Evolutionary conservation across 2,113 vertebrate species (phyloP).

Genomic region (Delphinapterus leucas): DNA sequence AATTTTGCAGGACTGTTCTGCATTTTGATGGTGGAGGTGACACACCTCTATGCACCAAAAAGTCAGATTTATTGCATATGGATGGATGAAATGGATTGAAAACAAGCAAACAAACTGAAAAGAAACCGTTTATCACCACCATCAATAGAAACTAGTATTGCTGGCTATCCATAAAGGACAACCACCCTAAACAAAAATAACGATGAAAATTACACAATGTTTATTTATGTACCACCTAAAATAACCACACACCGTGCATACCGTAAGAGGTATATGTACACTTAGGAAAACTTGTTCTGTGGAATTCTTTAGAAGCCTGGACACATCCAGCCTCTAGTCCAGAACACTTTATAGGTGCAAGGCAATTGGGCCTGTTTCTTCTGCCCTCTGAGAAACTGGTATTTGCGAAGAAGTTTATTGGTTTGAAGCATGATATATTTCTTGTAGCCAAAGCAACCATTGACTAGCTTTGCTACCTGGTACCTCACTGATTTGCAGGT

Average conservation of each 20-base stretch:
- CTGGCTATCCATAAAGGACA: background rate
- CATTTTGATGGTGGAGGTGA: background rate
- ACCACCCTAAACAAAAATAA: background rate
- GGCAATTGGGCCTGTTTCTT: background rate
- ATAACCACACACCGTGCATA: background rate
- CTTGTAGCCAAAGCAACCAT: background rate
- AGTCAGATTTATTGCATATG: background rate
- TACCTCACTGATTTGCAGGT: background rate
- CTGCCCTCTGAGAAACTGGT: background rate
- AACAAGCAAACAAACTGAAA: background rate
- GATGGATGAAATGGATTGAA: background rate
- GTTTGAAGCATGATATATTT: background rate
- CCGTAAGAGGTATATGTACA: background rate
- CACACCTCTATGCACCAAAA: background rate
- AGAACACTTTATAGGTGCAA: background rate
- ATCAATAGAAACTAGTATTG: background rate
- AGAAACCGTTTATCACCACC: background rate
- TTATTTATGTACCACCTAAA: background rate
- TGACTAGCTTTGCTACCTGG: background rate
- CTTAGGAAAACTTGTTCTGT: background rate
- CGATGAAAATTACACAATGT: background rate
- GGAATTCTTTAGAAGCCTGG: background rate
- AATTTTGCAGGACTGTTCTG: background rate
- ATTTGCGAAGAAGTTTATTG: background rate
- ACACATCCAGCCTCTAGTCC: accelerated